A percentile compares a stretch with the other conserved stretches of the same genome.
Conservation (phyloP, 2,888 invertebrate genomes). For the Smittia sp. region DNA sequence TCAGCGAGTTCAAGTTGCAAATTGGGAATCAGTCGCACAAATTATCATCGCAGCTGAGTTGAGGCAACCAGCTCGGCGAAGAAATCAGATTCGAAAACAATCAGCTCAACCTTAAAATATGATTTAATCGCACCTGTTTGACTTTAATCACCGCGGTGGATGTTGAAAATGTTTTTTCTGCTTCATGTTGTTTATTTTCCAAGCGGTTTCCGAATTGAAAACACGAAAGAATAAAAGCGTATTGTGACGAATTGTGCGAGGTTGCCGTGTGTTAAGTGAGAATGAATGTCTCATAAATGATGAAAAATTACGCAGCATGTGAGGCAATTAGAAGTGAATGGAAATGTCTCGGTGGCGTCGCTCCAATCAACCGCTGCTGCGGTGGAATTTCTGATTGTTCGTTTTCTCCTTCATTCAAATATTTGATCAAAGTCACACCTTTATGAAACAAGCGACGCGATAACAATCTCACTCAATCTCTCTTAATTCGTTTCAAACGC, state of each 20-base stretch:
- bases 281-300: background rate
- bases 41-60: too few species aligned
- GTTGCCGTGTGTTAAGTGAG: background rate
- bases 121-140: slow-evolving; percentile 39
- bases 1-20: background rate
- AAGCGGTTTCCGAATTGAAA: background rate
- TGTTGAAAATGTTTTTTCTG: background rate
- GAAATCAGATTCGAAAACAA: background rate
- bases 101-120: slow-evolving; percentile 13
- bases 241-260: background rate
- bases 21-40: background rate
- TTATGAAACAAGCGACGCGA: slow-evolving; percentile 29
- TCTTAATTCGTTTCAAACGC: background rate
- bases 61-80: too few species aligned
- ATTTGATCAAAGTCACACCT: slow-evolving; percentile 33
- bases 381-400: slow-evolving; percentile 11
- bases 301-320: background rate
- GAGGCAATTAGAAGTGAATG: background rate
- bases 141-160: slow-evolving; percentile 20
- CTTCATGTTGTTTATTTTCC: background rate
- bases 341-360: background rate
- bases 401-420: slow-evolving; percentile 7
- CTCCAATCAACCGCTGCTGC: background rate
- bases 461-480: slow-evolving; percentile 23
- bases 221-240: background rate